Evolutionary conservation across 2,888 invertebrate genomes (phyloP), one percentile per base, ranked within the genome.

Genomic region (Neelides folsomi): DNA sequence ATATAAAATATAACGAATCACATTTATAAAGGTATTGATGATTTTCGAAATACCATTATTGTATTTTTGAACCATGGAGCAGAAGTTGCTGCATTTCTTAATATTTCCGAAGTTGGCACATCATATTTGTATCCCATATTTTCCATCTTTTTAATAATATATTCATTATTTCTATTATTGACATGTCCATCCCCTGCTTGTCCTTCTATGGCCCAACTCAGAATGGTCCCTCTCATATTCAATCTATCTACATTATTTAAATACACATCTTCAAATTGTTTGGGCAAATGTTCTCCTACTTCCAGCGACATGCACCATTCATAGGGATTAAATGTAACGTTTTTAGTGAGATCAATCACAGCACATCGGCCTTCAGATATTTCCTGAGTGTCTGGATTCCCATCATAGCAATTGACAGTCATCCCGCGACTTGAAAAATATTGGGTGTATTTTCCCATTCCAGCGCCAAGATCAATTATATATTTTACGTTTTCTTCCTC

Each of bases 111-210:
- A 27, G 3, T 27, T 27, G 3, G 4, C 3, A 3, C 4, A 27
- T 27, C 27, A 27, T 27, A 27, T 7, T 27, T 27, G 7, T 27
- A 27, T 27, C 27, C 27, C 7, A 5, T 27, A 27, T 27, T 27
- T 27, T 27, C 27, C 27, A 27, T 27, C 27, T 27, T 27, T 27
- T 27, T 27, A 27, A 27, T 27, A 27, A 27, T 27, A 43, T 59
- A 57, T 7, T 13, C 27, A 27, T 55, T 55, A 35, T 51, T 46
- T 9, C 50, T 51, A 44, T 52, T 53, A 47, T 60, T 60, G 9
- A 60, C 60, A 49, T 60, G 60, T 19, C 44, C 20, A 34, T 51
- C 45, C 5, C 60, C 60, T 4, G 52, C 55, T 47, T 60, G 58
- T 1, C 53, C 53, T 27, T 27, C 27, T 5, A 27, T 15, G 1